A percentile compares a stretch with the other conserved stretches of the same genome.
Conservation (phyloP, 2,113 vertebrate genomes). For the Pedetes capensis region DNA sequence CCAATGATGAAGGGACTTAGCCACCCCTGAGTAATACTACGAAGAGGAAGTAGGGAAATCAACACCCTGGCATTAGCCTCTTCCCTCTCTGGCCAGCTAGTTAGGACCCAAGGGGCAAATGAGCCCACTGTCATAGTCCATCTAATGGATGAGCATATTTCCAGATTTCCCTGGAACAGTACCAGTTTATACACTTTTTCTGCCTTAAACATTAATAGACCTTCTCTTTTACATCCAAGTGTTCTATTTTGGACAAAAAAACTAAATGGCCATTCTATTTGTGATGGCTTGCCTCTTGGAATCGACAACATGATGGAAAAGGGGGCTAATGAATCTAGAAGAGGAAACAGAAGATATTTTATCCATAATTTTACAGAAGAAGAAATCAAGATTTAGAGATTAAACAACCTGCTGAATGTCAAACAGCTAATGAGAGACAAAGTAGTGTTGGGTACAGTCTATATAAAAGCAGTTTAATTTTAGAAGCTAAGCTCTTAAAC, state of each 20-base stretch:
- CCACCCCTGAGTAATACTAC: neutral
- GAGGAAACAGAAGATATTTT: neutral
- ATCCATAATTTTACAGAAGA: neutral
- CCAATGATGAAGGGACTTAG: neutral
- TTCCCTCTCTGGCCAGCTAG: neutral
- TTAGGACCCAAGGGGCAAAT: neutral
- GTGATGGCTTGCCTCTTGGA: neutral
- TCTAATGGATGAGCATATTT: neutral
- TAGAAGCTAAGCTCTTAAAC: neutral
- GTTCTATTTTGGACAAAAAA: neutral
- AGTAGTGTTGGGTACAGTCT: neutral
- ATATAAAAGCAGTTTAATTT: neutral
- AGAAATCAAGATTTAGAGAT: neutral
- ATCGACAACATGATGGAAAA: neutral
- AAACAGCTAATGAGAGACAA: neutral
- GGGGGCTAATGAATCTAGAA: neutral
- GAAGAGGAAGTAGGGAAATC: neutral
- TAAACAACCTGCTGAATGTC: neutral
- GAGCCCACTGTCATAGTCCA: neutral
- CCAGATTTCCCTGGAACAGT: neutral
- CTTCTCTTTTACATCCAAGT: neutral
- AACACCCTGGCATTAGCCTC: neutral
- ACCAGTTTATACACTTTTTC: neutral
- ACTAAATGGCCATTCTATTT: neutral
- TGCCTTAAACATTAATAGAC: neutral